Percentiles rank a stretch among this genome's conserved stretches.
These are phyloP conservation scores for Mus spicilegus DNA, from an alignment of 2,113 vertebrate species.

Conservation along the genomic window DNA sequence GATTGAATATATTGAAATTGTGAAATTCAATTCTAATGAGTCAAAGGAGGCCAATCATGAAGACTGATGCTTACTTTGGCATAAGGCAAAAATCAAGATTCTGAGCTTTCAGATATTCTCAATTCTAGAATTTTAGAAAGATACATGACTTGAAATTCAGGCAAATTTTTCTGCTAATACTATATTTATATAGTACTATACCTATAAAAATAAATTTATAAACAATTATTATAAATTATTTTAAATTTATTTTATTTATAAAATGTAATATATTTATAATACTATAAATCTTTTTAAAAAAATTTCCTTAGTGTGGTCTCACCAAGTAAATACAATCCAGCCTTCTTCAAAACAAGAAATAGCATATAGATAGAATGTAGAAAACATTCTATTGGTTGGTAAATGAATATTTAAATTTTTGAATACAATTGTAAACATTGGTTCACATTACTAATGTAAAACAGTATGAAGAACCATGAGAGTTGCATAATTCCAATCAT, in stretches of 20 bases:
- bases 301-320: not conserved
- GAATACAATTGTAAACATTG: not conserved
- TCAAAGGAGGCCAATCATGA: not conserved
- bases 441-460: not conserved
- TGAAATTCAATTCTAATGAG: not conserved
- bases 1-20: conserved; percentile 6
- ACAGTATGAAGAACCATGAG: not conserved
- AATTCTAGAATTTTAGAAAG: conserved; percentile 19
- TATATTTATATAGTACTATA: too few species aligned
- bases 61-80: not conserved
- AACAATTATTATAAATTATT: too few species aligned
- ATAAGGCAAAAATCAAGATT: not conserved
- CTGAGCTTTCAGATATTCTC: not conserved
- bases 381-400: not conserved
- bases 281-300: not conserved
- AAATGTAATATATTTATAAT: too few species aligned
- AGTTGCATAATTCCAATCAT: not conserved
- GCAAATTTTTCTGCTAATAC: not conserved
- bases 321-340: not conserved
- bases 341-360: not conserved
- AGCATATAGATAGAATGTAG: not conserved
- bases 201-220: too few species aligned
- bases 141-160: conserved; percentile 6
- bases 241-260: too few species aligned
- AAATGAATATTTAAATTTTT: not conserved